A percentile compares a stretch with the other conserved stretches of the same genome.
phyloP scores from a whole-genome alignment of 2,113 vertebrate genomes.

The Dinomys branickii region DNA sequence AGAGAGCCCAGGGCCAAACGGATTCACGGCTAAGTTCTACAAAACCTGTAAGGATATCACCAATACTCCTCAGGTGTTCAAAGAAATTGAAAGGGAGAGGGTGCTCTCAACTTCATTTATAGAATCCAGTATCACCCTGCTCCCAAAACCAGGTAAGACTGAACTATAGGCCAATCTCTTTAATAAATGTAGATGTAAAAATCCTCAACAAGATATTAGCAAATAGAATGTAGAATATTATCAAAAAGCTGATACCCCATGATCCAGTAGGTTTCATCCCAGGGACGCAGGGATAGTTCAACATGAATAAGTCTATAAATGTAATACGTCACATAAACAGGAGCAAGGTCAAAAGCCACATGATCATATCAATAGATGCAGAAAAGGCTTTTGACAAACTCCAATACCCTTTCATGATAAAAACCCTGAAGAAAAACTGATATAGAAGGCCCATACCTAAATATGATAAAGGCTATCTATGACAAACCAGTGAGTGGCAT shows the following conservation, averaged over 20 bases:
- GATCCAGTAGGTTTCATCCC: background rate
- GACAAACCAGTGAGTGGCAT: background rate
- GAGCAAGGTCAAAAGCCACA: background rate
- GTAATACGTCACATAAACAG: background rate
- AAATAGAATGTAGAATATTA: background rate
- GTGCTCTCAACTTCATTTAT: background rate
- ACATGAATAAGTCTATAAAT: background rate
- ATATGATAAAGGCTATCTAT: background rate
- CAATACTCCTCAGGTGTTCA: background rate
- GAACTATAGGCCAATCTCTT: background rate
- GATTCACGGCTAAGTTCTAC: background rate
- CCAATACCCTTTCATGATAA: background rate
- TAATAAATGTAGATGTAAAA: background rate
- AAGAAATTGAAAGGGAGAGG: background rate
- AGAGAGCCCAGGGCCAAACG: background rate
- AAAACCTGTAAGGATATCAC: background rate
- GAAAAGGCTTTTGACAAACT: background rate
- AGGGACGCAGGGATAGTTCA: background rate
- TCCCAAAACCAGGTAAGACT: background rate
- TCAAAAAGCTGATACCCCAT: background rate
- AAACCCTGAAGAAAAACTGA: background rate
- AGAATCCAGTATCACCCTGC: background rate
- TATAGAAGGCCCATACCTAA: background rate
- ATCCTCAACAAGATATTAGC: background rate
- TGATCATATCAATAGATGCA: background rate